These are phyloP conservation scores for Distichodus sexfasciatus DNA, from an alignment of 2,797 vertebrate species.

Conservation along the genomic window DNA sequence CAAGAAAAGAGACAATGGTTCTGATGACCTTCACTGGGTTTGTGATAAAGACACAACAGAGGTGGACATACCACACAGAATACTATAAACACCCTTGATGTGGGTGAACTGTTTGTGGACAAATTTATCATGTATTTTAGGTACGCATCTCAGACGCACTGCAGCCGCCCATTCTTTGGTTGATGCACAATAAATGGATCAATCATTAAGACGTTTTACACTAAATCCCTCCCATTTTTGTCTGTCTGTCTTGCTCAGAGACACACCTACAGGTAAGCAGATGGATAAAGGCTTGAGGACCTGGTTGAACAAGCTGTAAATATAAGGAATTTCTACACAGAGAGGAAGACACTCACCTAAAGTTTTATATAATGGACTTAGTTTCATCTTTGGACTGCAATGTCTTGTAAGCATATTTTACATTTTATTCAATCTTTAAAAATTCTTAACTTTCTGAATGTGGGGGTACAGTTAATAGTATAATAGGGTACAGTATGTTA, in stretches of 20 bases:
- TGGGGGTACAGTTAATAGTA: no score
- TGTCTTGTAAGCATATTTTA: no score
- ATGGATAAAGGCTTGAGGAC: not conserved
- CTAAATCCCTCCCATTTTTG: constrained; percentile 7
- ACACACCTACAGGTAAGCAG: not conserved
- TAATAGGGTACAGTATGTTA: no score
- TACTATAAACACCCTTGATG: constrained; percentile 10
- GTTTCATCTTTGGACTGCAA: not conserved
- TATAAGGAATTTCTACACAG: not conserved
- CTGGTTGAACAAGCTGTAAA: not conserved
- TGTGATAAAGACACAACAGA: not conserved
- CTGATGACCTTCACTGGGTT: constrained; percentile 1
- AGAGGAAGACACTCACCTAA: not conserved
- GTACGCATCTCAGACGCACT: not conserved
- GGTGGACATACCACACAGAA: not conserved
- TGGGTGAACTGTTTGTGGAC: constrained; percentile 22
- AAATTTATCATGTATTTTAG: not conserved
- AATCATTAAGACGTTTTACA: not conserved
- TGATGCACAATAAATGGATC: no score
- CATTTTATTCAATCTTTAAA: no score
- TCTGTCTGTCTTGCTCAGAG: not conserved
- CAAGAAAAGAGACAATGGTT: no score
- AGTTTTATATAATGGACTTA: not conserved
- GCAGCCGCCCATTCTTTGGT: no score
- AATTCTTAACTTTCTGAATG: no score